Conservation (phyloP, 2,888 invertebrate species). For the Amphipyra berbera region DNA sequence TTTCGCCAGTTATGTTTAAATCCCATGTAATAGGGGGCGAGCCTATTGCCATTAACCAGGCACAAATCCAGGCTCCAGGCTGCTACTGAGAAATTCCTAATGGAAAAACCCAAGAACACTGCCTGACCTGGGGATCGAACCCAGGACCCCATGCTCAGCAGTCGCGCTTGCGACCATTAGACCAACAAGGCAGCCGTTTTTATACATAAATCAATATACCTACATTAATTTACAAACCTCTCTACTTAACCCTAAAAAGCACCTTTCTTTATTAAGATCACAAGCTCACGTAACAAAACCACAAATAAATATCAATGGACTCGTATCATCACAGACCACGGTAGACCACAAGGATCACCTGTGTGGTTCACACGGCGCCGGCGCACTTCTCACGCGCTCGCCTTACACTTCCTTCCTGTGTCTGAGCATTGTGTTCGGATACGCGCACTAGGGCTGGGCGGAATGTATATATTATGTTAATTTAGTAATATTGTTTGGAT, state of each 20-base stretch:
- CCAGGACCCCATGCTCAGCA: too few species aligned
- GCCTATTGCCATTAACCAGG: too few species aligned
- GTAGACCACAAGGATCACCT: slow-evolving; percentile 56
- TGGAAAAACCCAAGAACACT: too few species aligned
- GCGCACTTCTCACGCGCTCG: slow-evolving; percentile 86
- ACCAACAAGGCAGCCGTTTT: too few species aligned
- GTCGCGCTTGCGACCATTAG: too few species aligned
- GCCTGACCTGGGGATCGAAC: too few species aligned
- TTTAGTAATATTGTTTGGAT: not conserved
- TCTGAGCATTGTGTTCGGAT: slow-evolving; percentile 72
- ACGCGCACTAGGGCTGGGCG: slow-evolving; percentile 47
- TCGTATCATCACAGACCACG: slow-evolving; percentile 19
- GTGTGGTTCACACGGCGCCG: slow-evolving; percentile 80
- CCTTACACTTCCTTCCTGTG: slow-evolving; percentile 89
- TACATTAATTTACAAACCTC: not conserved
- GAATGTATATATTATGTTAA: slow-evolving; percentile 25
- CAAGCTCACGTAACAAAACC: slow-evolving; percentile 22
- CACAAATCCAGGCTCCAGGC: too few species aligned
- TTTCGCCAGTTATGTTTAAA: too few species aligned
- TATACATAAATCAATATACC: too few species aligned
- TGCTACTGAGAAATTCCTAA: too few species aligned
- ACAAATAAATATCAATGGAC: slow-evolving; percentile 53
- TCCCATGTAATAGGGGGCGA: too few species aligned
- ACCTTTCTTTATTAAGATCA: slow-evolving; percentile 27
- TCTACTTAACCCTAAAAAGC: slow-evolving; percentile 10